Percentiles rank a stretch among this genome's conserved stretches.
Conservation (phyloP, 2,888 invertebrate genomes). For the Catocala fraxini region DNA sequence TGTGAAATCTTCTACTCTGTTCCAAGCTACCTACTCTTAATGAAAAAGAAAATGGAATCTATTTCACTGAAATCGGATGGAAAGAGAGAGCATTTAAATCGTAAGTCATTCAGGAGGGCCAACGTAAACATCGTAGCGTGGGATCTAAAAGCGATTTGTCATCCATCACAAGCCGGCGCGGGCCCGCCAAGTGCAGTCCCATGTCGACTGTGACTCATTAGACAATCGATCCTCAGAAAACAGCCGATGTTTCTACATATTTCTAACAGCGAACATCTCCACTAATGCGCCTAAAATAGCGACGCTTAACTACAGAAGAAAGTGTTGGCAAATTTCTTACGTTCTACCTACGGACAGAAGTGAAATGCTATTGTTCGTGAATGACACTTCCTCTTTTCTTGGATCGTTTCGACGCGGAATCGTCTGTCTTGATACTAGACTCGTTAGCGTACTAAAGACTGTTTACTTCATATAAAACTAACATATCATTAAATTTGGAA, state of each 20-base stretch:
- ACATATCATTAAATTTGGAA: too few relatives aligned
- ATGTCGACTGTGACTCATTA: conserved; percentile 83
- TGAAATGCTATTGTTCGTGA: too few relatives aligned
- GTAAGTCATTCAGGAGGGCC: conserved; percentile 64
- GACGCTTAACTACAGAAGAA: conserved; percentile 26
- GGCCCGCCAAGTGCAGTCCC: conserved; percentile 80
- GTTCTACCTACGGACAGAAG: too few relatives aligned
- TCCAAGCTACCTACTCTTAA: conserved; percentile 19
- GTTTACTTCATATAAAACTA: too few relatives aligned
- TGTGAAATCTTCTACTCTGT: conserved; percentile 20
- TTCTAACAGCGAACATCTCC: conserved; percentile 42
- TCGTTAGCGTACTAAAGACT: too few relatives aligned
- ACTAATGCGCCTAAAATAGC: conserved; percentile 45
- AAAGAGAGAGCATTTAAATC: conserved; percentile 61
- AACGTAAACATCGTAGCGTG: conserved; percentile 66
- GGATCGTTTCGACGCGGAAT: too few relatives aligned
- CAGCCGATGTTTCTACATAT: conserved; percentile 50
- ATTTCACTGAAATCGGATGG: conserved; percentile 45
- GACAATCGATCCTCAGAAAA: conserved; percentile 77
- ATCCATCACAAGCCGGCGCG: conserved; percentile 75
- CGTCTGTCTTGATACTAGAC: too few relatives aligned
- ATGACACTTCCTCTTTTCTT: too few relatives aligned
- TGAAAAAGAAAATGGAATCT: conserved; percentile 46
- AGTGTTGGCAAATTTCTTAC: conserved; percentile 29
- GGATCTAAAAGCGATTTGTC: conserved; percentile 80